A percentile compares a stretch with the other conserved stretches of the same genome.
These are phyloP conservation scores for Staurois parvus DNA, from an alignment of 2,797 vertebrate species.

Conservation along the genomic window DNA sequence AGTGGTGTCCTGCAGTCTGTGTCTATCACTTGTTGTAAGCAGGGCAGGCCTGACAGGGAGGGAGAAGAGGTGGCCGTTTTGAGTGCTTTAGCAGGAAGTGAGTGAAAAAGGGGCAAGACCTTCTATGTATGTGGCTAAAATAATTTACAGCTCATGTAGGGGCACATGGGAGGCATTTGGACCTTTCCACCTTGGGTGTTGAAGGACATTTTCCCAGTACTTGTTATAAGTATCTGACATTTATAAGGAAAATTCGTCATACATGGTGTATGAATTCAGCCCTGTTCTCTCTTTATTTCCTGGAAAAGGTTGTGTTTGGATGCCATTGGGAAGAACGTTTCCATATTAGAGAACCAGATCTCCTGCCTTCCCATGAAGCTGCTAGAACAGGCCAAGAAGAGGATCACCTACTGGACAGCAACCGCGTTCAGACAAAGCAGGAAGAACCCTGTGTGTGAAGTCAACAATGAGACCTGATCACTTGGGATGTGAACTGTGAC, in stretches of 20 bases:
- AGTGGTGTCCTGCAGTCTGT: no score
- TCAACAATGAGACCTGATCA: conserved; percentile 6
- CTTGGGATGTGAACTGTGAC: background rate
- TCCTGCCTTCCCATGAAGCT: conserved; percentile 84
- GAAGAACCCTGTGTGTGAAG: conserved; percentile 61
- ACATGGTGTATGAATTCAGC: background rate
- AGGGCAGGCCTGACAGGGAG: no score
- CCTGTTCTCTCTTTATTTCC: background rate
- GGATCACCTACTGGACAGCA: conserved; percentile 88
- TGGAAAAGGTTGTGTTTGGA: conserved; percentile 86
- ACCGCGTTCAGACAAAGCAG: conserved; percentile 74
- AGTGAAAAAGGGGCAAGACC: no score
- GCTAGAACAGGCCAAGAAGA: conserved; percentile 80
- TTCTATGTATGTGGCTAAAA: no score
- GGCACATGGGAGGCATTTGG: no score
- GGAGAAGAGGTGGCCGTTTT: no score
- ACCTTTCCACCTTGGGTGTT: no score
- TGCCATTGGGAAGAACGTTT: conserved; percentile 85
- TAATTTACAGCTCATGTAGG: no score
- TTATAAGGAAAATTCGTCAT: background rate
- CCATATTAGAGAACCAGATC: conserved; percentile 79
- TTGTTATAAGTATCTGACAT: no score
- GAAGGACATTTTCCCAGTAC: no score
- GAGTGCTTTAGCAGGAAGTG: no score
- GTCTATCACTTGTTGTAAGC: no score